Percentiles rank a stretch among this genome's conserved stretches.
Evolutionary conservation across 1,140 invertebrate genomes (phyloP).

Genomic region (Tribolium castaneum): DNA sequence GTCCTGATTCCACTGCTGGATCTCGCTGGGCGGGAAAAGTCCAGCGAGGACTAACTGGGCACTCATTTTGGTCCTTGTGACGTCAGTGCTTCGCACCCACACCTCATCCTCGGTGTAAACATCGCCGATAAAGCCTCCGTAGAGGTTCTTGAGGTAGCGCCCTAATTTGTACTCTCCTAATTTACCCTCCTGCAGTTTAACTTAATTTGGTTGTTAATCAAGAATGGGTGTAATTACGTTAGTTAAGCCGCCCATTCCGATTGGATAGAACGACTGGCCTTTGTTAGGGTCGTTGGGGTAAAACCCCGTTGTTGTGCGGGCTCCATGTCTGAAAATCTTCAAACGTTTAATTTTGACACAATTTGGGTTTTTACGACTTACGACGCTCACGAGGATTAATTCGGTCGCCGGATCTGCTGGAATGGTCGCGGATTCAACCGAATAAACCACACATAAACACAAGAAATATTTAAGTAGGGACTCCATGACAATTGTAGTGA

Average conservation of each 20-base stretch:
- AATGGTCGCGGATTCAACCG: neutral
- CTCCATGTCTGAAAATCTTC: constrained; percentile 66
- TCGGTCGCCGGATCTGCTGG: neutral
- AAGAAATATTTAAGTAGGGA: neutral
- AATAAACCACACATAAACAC: neutral
- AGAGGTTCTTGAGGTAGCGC: constrained; percentile 59
- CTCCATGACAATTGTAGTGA: neutral
- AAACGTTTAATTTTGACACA: neutral
- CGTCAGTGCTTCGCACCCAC: constrained; percentile 58
- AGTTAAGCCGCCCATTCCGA: constrained; percentile 64
- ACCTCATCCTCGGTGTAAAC: constrained; percentile 63
- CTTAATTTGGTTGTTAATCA: neutral
- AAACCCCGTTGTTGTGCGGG: constrained; percentile 64
- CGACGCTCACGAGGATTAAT: neutral
- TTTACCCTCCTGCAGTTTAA: constrained; percentile 61
- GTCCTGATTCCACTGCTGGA: constrained; percentile 54
- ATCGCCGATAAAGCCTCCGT: constrained; percentile 59
- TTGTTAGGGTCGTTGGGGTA: constrained; percentile 65
- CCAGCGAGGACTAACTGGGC: constrained; percentile 52
- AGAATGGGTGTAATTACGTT: constrained; percentile 61
- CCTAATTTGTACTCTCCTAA: constrained; percentile 62
- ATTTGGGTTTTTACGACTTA: neutral
- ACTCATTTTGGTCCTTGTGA: constrained; percentile 49
- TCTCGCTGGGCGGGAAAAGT: constrained; percentile 47
- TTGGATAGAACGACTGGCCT: constrained; percentile 63